Evolutionary conservation across 2,113 vertebrate genomes (phyloP).

Genomic region (Excalfactoria chinensis): DNA sequence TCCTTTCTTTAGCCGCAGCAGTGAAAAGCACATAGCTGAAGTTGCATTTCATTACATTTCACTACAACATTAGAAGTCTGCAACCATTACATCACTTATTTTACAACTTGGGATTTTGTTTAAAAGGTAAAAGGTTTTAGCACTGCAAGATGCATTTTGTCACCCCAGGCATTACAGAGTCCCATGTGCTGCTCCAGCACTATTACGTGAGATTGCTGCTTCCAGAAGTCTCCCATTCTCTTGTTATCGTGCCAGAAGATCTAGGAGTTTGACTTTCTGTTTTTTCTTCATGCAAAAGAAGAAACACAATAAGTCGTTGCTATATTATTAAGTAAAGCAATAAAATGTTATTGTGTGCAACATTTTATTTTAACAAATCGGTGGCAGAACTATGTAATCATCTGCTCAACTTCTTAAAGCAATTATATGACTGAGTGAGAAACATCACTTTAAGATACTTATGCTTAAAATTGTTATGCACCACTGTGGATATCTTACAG

Average conservation of each 20-base stretch:
- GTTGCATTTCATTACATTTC: constrained; percentile 57
- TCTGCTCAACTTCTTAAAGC: background rate
- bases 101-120: constrained; percentile 72
- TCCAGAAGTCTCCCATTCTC: constrained; percentile 50
- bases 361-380: background rate
- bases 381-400: background rate
- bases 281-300: constrained; percentile 79
- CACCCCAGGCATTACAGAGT: constrained; percentile 42
- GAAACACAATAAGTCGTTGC: background rate
- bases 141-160: constrained; percentile 60
- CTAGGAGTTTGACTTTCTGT: constrained; percentile 83
- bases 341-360: background rate
- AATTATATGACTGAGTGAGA: background rate
- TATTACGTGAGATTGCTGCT: background rate
- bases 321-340: background rate
- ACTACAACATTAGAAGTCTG: constrained; percentile 66
- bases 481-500: background rate
- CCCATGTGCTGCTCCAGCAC: constrained; percentile 24
- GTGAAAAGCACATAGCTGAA: constrained; percentile 58
- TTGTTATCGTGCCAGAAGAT: constrained; percentile 54
- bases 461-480: background rate
- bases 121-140: constrained; percentile 63
- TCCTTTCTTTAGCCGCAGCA: constrained; percentile 52
- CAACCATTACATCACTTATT: constrained; percentile 64
- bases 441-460: background rate